Base-by-base conservation (phyloP, 2,888 invertebrate genomes). In the Drosophila nigricruria region DNA sequence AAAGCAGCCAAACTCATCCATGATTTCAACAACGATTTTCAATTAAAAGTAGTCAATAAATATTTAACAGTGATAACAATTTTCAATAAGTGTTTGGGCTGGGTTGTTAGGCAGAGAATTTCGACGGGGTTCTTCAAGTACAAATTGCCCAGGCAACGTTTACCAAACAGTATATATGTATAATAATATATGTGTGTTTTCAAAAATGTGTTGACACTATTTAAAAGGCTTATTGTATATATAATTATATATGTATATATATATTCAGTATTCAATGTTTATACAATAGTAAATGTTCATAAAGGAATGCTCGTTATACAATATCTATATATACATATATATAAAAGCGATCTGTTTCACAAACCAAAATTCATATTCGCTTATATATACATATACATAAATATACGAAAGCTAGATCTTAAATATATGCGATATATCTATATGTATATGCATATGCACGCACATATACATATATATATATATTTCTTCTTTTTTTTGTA, bases 1-100 rank as follows among this genome's bases (percentile, higher is more conserved):
- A 25, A 89, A 79, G 60, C 83, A 84, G 14, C 87, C 90, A 43
- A 82, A 88, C 18, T 81, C 87, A 73, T 91, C 86, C 88, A 92
- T 88, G 73, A 61, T 56, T 77, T 40, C 0, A 58, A 67, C 50
- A 43, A 54, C 56, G 56, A 45, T 38, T 53, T 53, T 9, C 16
- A 42, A 56, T 10, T 3, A 36, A 12, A 38, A 12, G 5, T 18
- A 10, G 0, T 47, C 23, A 52, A 38, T 10, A 16, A 30, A 20
- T 60, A 36, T 36, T 20, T 32, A 36, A 63, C n/a, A 36, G 32
- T 56, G 20, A 23, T 20, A 23, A 27, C 14, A 38, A 68, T 67
- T 60, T 78, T 73, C 12, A n/a, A 42, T 18, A 16, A 54, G 25
- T 42, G 62, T 61, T 32, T 20, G 27, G 27, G 25, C 60, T 38